These are phyloP conservation scores for Vollenhovia emeryi DNA, from an alignment of 1,140 invertebrate species.

Conservation along the genomic window DNA sequence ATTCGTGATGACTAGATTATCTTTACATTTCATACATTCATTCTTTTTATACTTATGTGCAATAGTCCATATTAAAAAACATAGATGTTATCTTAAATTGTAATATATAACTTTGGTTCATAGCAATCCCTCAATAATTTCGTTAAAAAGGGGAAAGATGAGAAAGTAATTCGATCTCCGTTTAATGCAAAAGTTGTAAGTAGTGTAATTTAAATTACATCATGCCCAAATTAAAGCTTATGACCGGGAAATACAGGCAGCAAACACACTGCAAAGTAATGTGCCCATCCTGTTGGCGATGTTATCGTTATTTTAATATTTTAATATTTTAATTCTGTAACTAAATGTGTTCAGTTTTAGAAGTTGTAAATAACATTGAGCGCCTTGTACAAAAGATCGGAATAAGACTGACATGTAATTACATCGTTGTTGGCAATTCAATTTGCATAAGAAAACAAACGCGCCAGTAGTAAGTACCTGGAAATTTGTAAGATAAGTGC, in stretches of 20 bases:
- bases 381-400: background rate
- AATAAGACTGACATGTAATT: slow-evolving; percentile 34
- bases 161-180: slow-evolving; percentile 61
- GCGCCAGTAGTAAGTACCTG: slow-evolving; percentile 39
- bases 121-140: slow-evolving; percentile 74
- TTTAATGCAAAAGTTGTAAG: slow-evolving; percentile 72
- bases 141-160: slow-evolving; percentile 55
- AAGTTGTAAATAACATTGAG: slow-evolving; percentile 18
- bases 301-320: slow-evolving; percentile 28
- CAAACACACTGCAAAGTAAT: background rate
- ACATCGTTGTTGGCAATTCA: background rate
- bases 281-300: background rate
- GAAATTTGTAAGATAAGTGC: slow-evolving; percentile 72
- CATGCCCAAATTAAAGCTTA: background rate
- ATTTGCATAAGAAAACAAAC: slow-evolving; percentile 22
- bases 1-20: slow-evolving; percentile 83
- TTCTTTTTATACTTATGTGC: slow-evolving; percentile 77
- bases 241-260: background rate
- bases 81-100: slow-evolving; percentile 71
- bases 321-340: slow-evolving; percentile 39
- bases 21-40: slow-evolving; percentile 80
- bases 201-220: slow-evolving; percentile 74
- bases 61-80: slow-evolving; percentile 73
- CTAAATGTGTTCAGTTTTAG: slow-evolving; percentile 12
- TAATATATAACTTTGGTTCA: slow-evolving; percentile 82